Percentiles rank a stretch among this genome's conserved stretches.
Evolutionary conservation across 2,797 vertebrate species (phyloP).

Genomic region (Acipenser transmontanus): DNA sequence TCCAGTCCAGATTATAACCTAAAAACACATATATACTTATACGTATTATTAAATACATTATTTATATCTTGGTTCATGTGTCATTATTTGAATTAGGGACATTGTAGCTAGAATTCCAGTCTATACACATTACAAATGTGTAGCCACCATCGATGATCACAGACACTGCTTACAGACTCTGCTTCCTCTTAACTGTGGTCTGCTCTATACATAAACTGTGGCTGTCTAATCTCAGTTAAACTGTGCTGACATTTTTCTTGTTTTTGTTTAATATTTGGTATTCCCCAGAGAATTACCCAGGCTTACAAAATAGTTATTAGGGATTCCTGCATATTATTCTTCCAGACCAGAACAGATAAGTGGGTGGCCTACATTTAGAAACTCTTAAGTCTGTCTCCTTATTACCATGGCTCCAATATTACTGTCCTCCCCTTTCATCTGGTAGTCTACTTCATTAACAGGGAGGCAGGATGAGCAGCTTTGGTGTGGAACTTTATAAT

Average conservation of each 20-base stretch:
- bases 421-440: constrained; percentile 1
- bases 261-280: constrained; percentile 5
- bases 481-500: constrained; percentile 5
- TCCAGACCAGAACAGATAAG: background rate
- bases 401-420: background rate
- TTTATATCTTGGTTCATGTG: no score
- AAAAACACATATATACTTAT: no score
- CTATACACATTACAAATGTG: no score
- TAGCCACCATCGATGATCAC: no score
- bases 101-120: no score
- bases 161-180: no score
- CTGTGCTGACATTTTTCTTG: constrained; percentile 1
- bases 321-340: constrained; percentile 2
- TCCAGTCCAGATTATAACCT: no score
- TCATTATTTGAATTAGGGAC: no score
- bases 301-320: background rate
- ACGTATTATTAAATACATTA: no score
- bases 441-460: constrained; percentile 1
- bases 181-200: background rate
- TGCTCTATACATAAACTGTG: background rate
- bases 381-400: background rate
- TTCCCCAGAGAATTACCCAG: background rate
- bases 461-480: background rate
- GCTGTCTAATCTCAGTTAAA: background rate
- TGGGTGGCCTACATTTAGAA: background rate